Evolutionary conservation across 2,797 vertebrate species (phyloP).

Genomic region (Alfaro cultratus): DNA sequence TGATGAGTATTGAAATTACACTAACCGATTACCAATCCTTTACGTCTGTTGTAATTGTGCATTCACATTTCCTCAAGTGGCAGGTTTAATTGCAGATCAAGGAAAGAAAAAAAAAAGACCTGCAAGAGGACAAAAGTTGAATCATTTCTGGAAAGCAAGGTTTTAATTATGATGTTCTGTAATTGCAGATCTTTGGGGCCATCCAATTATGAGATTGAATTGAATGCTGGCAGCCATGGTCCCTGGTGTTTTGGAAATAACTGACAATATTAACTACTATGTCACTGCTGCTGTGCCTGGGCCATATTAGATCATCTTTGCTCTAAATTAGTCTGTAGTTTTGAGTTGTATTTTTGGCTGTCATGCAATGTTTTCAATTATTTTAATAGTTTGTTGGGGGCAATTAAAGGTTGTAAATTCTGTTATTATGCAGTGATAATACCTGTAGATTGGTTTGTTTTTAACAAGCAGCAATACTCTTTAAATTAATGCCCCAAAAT

Average conservation of each 20-base stretch:
- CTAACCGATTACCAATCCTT: conserved; percentile 61
- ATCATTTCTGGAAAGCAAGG: conserved; percentile 58
- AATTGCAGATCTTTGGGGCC: conserved; percentile 74
- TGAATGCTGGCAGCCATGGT: conserved; percentile 47
- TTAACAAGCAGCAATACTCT: neutral
- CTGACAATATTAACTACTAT: conserved; percentile 55
- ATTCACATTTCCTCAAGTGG: conserved; percentile 65
- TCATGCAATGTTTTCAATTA: neutral
- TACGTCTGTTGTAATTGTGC: conserved; percentile 61
- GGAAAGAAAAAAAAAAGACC: conserved; percentile 7
- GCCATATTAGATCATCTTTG: conserved; percentile 63
- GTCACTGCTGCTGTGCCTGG: conserved; percentile 46
- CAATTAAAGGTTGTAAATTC: neutral
- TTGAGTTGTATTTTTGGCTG: conserved; percentile 2
- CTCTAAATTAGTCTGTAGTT: conserved; percentile 52
- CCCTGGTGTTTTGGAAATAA: conserved; percentile 63
- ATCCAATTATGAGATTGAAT: conserved; percentile 68
- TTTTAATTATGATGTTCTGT: conserved; percentile 77
- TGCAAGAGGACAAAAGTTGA: conserved; percentile 65
- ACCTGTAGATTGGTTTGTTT: neutral
- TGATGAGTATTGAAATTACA: conserved; percentile 65
- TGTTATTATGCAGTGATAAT: neutral
- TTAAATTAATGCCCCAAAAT: neutral
- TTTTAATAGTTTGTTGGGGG: neutral
- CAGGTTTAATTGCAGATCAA: conserved; percentile 64